Percentiles rank a stretch among this genome's conserved stretches.
These are phyloP conservation scores for Prunella fulvescens DNA, from an alignment of 2,113 vertebrate genomes.

Conservation along the genomic window DNA sequence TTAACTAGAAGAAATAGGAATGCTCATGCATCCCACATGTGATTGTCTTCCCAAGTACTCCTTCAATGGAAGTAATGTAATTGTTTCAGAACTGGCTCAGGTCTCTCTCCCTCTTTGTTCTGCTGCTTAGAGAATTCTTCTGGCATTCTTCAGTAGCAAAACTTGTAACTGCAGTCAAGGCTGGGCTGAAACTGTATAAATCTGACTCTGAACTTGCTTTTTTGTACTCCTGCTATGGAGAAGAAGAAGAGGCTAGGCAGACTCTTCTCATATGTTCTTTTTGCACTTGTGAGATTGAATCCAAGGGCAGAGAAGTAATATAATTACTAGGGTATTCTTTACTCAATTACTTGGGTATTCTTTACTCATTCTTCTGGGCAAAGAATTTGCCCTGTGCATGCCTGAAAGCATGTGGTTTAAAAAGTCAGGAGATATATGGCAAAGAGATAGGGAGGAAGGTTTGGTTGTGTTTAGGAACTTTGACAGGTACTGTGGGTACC, in stretches of 20 bases:
- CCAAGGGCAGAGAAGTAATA: not conserved
- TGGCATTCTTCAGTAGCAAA: not conserved
- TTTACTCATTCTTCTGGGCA: not conserved
- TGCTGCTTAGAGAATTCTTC: not conserved
- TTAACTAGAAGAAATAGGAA: constrained; percentile 42
- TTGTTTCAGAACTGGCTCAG: not conserved
- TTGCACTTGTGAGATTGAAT: not conserved
- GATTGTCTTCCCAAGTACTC: constrained; percentile 16
- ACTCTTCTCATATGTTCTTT: not conserved
- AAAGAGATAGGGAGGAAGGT: not conserved
- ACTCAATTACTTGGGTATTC: not conserved
- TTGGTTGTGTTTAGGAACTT: not conserved
- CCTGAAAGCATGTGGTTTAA: not conserved
- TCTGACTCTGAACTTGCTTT: not conserved
- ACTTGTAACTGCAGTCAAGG: not conserved
- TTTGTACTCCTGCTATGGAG: not conserved
- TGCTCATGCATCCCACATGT: not conserved
- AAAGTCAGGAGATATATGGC: not conserved
- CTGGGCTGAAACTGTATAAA: not conserved
- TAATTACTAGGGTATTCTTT: not conserved
- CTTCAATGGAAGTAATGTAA: not conserved
- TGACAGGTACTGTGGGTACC: not conserved
- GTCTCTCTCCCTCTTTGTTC: not conserved
- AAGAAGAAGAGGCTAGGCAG: not conserved
- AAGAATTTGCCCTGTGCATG: not conserved